Base-by-base conservation (phyloP, 2,888 invertebrate species). In the Molorchus minor region DNA sequence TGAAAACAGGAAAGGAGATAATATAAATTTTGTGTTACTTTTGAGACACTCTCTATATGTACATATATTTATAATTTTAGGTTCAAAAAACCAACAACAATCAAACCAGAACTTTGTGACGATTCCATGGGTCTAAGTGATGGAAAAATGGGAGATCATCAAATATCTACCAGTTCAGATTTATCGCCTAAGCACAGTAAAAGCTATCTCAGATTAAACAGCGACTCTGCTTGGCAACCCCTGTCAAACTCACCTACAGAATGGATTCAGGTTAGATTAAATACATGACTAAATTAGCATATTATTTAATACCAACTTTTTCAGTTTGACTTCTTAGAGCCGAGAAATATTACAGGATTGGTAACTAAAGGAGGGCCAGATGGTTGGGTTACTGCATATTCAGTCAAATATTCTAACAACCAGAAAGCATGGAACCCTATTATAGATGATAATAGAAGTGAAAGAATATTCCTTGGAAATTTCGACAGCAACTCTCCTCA, bases 321-420 rank as follows among this genome's bases (percentile, higher is more conserved):
- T 7, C 79, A 88, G 87, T 89, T 93, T 76, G 89, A 94, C 80
- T 93, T 94, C 78, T 80, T 88, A 44, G 88, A 87, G 15, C 87
- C 88, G 0, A 86, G 91, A 43, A 90, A 89, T 72, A 79, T 95
- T 33, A 93, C 93, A 0, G 94, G 93, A 20, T 79, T 95, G 40
- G 84, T 86, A 47, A 92, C 90, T 0, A 89, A 89, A 76, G 91
- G 90, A 10, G 88, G 89, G 0, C 81, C 85, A 0, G 82, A 84
- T 38, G 88, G 88, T 13, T 94, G 91, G 90, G 91, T 94, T 1
- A 87, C 87, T 1, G 83, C 88, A 0, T 94, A 88, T 81, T 86
- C 86, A 70, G 82, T 94, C 0, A 80, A 86, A 70, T 94, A 92
- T 80, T 91, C 93, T 0, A 85, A 84, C 8, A 89, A 92, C 71